phyloP scores from a whole-genome alignment of 2,888 invertebrate species.

The Elaeidobius kamerunicus region DNA sequence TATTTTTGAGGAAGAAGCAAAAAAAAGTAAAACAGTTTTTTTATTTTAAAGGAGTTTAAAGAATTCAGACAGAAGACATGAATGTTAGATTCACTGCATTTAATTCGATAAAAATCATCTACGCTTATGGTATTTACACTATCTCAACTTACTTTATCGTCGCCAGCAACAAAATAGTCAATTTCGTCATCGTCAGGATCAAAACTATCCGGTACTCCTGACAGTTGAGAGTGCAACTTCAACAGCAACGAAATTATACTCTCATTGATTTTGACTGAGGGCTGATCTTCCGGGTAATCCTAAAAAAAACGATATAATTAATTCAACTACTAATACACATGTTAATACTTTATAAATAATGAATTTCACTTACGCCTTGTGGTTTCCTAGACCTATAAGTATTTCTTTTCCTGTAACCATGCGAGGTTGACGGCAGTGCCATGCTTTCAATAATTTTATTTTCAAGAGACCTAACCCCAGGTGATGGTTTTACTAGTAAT shows the following conservation, averaged over 20 bases:
- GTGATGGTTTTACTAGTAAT: constrained; percentile 1
- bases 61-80: no score
- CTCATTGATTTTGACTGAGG: constrained; percentile 62
- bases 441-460: background rate
- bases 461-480: background rate
- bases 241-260: constrained; percentile 87
- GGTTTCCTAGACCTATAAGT: constrained; percentile 37
- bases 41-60: no score
- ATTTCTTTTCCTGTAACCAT: constrained; percentile 37
- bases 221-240: constrained; percentile 88
- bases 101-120: no score
- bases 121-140: background rate
- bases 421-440: constrained; percentile 48
- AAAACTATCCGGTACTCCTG: constrained; percentile 78
- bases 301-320: constrained; percentile 25
- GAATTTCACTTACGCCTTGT: constrained; percentile 40
- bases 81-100: no score
- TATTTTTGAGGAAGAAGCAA: no score
- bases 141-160: constrained; percentile 36
- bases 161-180: constrained; percentile 30
- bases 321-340: constrained; percentile 3
- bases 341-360: background rate
- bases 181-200: constrained; percentile 50
- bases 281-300: constrained; percentile 41
- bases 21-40: no score